Evolutionary conservation across 1,140 invertebrate genomes (phyloP), one percentile per base, ranked within the genome.

Genomic region (Rhyacophila brunnea): DNA sequence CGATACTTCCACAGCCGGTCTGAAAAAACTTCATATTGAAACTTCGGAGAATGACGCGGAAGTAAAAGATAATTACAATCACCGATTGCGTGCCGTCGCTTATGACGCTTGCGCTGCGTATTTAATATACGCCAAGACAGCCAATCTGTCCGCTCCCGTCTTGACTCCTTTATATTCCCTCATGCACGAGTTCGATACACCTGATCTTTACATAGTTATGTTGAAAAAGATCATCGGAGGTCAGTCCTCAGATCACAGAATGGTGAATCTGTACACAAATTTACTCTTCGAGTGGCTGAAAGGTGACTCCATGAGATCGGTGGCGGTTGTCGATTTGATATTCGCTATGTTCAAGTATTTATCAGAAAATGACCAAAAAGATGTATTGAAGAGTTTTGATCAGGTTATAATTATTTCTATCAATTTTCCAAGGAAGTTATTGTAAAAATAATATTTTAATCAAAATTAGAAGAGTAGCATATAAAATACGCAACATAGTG

Each of bases 321-420:
- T 81, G 38, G 63, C 69, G 50, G 62, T 83, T 2, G 69, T 87
- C 6, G 77, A 83, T 65, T 75, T 88, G 13, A 77, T 83, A 54
- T 86, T 87, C 66, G 74, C 75, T 52, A 68, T 87, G 20, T 69
- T 85, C 11, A 77, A 72, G 34, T 77, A 81, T 61, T 67, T 83
- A 46, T 64, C 73, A 42, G 65, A 74, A 15, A 60, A 67, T 1
- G 74, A 82, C 28, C 81, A 82, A 59, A 66, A 77, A 45, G 65
- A 66, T 10, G 72, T 86, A 36, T 71, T 87, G 46, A 67, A 77
- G 35, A 76, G 76, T 1, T 70, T 85, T 10, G 68, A 73, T 38
- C 66, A 79, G 72, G 81, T 61, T 47, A 54, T 4, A 23, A 42
- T 40, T 48, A 6, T n/a, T 7, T 3, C 52, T 45, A 10, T 13